phyloP scores from a whole-genome alignment of 2,888 invertebrate genomes.

The Acronicta leporina region DNA sequence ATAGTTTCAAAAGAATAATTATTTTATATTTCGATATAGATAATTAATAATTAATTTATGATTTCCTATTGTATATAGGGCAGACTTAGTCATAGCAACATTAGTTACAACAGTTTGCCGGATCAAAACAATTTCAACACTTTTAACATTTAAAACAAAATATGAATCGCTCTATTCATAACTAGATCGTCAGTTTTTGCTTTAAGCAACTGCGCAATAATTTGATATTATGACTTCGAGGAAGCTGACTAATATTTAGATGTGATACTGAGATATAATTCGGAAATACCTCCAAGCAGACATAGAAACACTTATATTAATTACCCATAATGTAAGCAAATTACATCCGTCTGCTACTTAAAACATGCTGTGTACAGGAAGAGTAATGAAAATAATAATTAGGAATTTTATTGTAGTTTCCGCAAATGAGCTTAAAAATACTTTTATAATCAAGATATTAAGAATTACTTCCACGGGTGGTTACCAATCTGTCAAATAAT shows the following conservation, averaged over 20 bases:
- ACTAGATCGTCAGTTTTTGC: conserved; percentile 54
- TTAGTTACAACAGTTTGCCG: conserved; percentile 5
- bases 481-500: too few species aligned
- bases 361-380: conserved; percentile 28
- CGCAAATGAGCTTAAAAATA: neutral
- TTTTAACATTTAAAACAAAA: conserved; percentile 28
- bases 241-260: conserved; percentile 69
- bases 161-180: conserved; percentile 55
- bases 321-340: conserved; percentile 69
- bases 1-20: too few species aligned
- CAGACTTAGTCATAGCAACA: neutral
- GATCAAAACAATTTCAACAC: conserved; percentile 44
- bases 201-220: conserved; percentile 27
- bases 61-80: neutral
- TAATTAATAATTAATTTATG: neutral
- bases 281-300: conserved; percentile 64
- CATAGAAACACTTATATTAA: conserved; percentile 66
- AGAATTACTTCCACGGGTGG: too few species aligned
- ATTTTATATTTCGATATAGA: too few species aligned
- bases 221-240: conserved; percentile 48
- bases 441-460: too few species aligned
- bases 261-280: conserved; percentile 65
- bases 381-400: conserved; percentile 5
- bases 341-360: conserved; percentile 62
- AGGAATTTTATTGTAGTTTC: neutral